These are phyloP conservation scores for Mirza zaza DNA, from an alignment of 2,113 vertebrate genomes.

Conservation along the genomic window DNA sequence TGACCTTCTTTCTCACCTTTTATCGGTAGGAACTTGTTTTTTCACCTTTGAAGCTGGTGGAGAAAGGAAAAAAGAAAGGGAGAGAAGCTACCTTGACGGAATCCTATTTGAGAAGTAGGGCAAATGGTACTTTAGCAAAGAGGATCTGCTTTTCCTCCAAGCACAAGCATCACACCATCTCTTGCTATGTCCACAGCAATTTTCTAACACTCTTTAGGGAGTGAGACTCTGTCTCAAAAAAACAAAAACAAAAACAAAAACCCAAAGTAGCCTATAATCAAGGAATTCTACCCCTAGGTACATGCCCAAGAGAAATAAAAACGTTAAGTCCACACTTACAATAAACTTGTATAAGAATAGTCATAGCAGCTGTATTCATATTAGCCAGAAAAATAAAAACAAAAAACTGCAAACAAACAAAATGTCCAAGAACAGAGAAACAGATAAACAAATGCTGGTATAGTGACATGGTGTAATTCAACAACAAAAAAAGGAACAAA, in stretches of 20 bases:
- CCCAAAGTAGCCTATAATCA: background rate
- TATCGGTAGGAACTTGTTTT: background rate
- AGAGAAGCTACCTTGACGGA: background rate
- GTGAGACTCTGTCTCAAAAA: too few relatives aligned
- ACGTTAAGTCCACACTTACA: background rate
- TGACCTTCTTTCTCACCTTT: background rate
- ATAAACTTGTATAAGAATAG: background rate
- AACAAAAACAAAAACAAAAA: too few relatives aligned
- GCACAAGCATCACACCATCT: background rate
- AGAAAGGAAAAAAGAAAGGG: background rate
- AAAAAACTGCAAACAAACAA: background rate
- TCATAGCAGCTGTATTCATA: background rate
- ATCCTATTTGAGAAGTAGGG: constrained; percentile 59
- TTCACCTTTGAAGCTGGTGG: constrained; percentile 5
- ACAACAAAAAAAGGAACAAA: background rate
- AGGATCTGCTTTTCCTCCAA: constrained; percentile 38
- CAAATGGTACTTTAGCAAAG: constrained; percentile 51
- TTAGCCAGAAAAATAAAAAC: background rate
- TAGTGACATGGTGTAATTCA: background rate
- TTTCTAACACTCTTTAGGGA: background rate
- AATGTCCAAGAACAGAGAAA: background rate
- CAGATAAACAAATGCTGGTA: background rate
- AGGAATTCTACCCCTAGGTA: background rate
- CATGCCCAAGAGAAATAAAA: background rate
- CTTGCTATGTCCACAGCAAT: background rate